phyloP scores from a whole-genome alignment of 2,113 vertebrate species.

The Poeciliopsis retropinna region DNA sequence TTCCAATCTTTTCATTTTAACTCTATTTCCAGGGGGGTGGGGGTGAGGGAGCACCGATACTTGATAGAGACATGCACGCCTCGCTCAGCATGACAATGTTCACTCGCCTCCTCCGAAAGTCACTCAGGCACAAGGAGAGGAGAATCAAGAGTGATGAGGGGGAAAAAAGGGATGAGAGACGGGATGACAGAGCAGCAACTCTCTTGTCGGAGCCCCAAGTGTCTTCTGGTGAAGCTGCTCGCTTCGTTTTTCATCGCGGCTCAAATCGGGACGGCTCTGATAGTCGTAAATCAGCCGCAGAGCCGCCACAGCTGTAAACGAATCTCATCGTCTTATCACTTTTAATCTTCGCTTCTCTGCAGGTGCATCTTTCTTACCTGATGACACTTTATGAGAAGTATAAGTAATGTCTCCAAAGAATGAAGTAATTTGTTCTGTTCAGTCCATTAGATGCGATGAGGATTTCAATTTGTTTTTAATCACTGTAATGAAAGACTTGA shows the following conservation, averaged over 20 bases:
- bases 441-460: constrained; percentile 32
- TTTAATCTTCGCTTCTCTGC: constrained; percentile 57
- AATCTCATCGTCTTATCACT: constrained; percentile 59
- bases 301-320: constrained; percentile 37
- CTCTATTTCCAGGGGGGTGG: constrained; percentile 25
- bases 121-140: constrained; percentile 18
- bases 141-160: constrained; percentile 31
- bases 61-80: constrained; percentile 56
- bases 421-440: constrained; percentile 17
- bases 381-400: constrained; percentile 83
- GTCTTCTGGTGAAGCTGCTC: constrained; percentile 25
- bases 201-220: constrained; percentile 50
- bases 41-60: constrained; percentile 11
- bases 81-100: constrained; percentile 57
- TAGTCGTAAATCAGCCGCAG: constrained; percentile 53
- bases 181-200: constrained; percentile 14
- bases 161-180: background rate
- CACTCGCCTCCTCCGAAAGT: constrained; percentile 39
- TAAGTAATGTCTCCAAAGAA: constrained; percentile 67
- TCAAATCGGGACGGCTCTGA: constrained; percentile 56
- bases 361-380: constrained; percentile 83
- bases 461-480: constrained; percentile 44
- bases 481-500: constrained; percentile 28
- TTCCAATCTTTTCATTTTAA: constrained; percentile 26
- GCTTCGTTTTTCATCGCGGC: constrained; percentile 35